A percentile compares a stretch with the other conserved stretches of the same genome.
These are phyloP conservation scores for Dolichallabes microphthalmus DNA, from an alignment of 2,113 vertebrate genomes.

Conservation along the genomic window DNA sequence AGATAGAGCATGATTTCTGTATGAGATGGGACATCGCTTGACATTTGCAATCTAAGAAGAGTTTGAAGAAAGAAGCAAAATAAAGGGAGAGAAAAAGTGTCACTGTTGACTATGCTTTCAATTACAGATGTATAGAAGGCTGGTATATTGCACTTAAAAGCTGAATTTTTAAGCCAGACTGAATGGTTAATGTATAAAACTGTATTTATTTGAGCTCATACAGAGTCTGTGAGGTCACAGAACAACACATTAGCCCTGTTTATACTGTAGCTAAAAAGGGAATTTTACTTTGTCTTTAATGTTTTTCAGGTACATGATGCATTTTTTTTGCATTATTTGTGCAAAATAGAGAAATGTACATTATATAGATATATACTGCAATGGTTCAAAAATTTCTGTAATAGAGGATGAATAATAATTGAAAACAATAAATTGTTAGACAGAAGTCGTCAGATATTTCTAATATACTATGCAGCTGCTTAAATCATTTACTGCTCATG, in stretches of 20 bases:
- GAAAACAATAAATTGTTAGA: not conserved
- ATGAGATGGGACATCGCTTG: constrained; percentile 56
- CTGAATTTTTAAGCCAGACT: constrained; percentile 48
- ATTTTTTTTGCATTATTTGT: not conserved
- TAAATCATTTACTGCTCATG: not conserved
- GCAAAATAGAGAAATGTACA: not conserved
- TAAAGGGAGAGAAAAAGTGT: not conserved
- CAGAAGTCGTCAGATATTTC: not conserved
- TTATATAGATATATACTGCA: not conserved
- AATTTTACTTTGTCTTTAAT: not conserved
- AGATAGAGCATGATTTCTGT: constrained; percentile 55
- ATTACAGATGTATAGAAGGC: constrained; percentile 50
- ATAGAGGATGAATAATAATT: not conserved
- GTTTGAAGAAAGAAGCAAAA: constrained; percentile 26
- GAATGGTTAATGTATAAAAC: constrained; percentile 44
- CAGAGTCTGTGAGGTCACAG: not conserved
- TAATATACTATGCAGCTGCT: not conserved
- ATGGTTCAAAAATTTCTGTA: not conserved
- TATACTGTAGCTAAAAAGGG: not conserved
- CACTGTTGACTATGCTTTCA: constrained; percentile 35
- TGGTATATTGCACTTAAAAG: constrained; percentile 38
- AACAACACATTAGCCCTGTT: not conserved
- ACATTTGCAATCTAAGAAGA: constrained; percentile 55
- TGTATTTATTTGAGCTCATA: not conserved
- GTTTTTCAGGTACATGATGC: not conserved